Evolutionary conservation across 1,140 invertebrate genomes (phyloP).

Genomic region (Eueides isabella): DNA sequence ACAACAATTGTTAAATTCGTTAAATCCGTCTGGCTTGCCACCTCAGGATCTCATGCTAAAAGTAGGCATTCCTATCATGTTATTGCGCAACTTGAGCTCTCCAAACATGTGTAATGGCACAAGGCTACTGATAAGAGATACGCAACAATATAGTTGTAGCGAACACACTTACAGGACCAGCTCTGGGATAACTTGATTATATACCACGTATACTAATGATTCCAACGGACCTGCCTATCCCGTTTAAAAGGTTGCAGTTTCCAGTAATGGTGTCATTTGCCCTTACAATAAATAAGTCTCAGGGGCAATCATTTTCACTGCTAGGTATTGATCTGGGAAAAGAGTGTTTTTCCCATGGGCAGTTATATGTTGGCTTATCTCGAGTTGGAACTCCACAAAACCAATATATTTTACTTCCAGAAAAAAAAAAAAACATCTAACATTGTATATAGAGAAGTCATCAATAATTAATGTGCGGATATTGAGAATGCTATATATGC

Average conservation of each 20-base stretch:
- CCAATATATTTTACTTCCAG: no score
- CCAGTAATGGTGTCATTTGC: slow-evolving; percentile 36
- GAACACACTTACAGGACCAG: slow-evolving; percentile 42
- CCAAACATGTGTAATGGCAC: no score
- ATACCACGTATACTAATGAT: slow-evolving; percentile 38
- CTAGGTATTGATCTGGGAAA: background rate
- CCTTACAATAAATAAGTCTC: slow-evolving; percentile 45
- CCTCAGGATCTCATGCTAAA: no score
- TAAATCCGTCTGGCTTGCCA: no score
- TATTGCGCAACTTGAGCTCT: no score
- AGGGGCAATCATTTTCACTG: slow-evolving; percentile 43
- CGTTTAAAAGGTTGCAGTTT: slow-evolving; percentile 42
- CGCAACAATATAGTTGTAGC: slow-evolving; percentile 44
- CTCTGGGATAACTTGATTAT: slow-evolving; percentile 38
- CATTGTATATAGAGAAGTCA: no score
- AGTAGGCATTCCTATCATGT: no score
- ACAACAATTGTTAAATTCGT: slow-evolving; percentile 51
- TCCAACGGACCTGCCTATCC: no score
- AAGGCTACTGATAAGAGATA: no score
- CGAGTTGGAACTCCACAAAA: background rate
- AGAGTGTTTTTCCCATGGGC: slow-evolving; percentile 1
- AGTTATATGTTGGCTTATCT: no score
- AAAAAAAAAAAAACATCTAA: background rate
- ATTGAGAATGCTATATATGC: no score
- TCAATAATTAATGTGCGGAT: no score